Conservation (phyloP, 2,888 invertebrate species). For the Candidula unifasciata region DNA sequence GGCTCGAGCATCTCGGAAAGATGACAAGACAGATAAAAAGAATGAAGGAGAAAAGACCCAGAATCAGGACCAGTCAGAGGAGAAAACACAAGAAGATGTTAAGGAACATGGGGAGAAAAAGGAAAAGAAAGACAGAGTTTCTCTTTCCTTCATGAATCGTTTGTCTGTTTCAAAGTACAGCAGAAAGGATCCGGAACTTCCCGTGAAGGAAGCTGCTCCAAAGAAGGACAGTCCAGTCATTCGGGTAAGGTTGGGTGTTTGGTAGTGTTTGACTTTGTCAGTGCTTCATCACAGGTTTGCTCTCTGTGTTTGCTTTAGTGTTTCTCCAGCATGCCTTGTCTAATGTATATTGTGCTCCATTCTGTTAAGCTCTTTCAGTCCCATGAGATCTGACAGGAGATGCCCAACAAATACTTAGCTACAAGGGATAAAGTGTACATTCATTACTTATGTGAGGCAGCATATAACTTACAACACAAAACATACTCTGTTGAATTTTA, state of each 20-base stretch:
- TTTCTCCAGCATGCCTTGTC: neutral
- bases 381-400: too few species aligned
- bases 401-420: too few species aligned
- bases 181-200: slow-evolving; percentile 32
- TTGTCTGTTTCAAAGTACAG: slow-evolving; percentile 49
- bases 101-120: slow-evolving; percentile 55
- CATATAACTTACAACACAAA: too few species aligned
- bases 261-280: neutral
- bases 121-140: slow-evolving; percentile 48
- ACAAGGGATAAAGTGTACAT: too few species aligned
- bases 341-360: too few species aligned
- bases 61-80: slow-evolving; percentile 42
- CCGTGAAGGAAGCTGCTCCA: slow-evolving; percentile 27
- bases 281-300: neutral
- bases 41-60: slow-evolving; percentile 35
- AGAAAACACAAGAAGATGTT: slow-evolving; percentile 55
- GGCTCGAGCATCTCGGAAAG: slow-evolving; percentile 37
- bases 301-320: neutral
- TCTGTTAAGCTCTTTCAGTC: too few species aligned
- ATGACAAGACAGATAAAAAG: slow-evolving; percentile 39
- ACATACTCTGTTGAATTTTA: too few species aligned
- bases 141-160: slow-evolving; percentile 45
- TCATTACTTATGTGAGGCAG: too few species aligned
- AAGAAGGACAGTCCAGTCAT: slow-evolving; percentile 48
- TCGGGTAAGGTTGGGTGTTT: slow-evolving; percentile 39